These are phyloP conservation scores for Eptesicus fuscus DNA, from an alignment of 2,113 vertebrate species.

Conservation along the genomic window DNA sequence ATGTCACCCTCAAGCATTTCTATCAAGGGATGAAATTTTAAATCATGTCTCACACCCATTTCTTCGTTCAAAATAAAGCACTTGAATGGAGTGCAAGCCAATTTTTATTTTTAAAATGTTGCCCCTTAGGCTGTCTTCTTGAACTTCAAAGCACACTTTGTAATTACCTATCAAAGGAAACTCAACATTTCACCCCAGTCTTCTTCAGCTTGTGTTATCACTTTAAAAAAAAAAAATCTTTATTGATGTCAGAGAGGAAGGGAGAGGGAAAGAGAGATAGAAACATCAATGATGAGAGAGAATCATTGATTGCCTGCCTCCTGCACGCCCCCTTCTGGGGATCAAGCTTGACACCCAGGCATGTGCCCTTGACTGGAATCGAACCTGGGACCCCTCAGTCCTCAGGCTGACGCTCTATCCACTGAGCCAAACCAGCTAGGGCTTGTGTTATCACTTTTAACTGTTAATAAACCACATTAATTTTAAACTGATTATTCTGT, in stretches of 20 bases:
- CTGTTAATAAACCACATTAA: conserved; percentile 87
- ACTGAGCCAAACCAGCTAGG: too few relatives aligned
- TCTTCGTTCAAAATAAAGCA: conserved; percentile 94
- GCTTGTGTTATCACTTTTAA: conserved; percentile 90
- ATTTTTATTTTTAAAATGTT: conserved; percentile 82
- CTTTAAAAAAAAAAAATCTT: conserved; percentile 82
- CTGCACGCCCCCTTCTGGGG: too few relatives aligned
- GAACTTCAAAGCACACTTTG: conserved; percentile 91
- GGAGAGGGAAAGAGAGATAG: too few relatives aligned
- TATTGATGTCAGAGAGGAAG: too few relatives aligned
- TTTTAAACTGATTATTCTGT: conserved; percentile 82
- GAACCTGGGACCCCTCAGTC: too few relatives aligned
- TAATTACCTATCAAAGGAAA: conserved; percentile 94
- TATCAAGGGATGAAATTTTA: conserved; percentile 93
- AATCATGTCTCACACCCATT: conserved; percentile 94
- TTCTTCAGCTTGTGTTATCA: conserved; percentile 84
- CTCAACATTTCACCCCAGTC: conserved; percentile 90
- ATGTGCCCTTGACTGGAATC: too few relatives aligned
- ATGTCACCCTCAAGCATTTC: conserved; percentile 84
- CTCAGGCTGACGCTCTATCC: too few relatives aligned
- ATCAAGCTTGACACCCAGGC: too few relatives aligned
- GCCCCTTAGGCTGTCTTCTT: conserved; percentile 93
- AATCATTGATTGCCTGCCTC: too few relatives aligned
- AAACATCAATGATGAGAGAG: too few relatives aligned
- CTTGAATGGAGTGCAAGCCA: conserved; percentile 90